Base-by-base conservation (phyloP, 2,113 vertebrate genomes). In the Clupea harengus region DNA sequence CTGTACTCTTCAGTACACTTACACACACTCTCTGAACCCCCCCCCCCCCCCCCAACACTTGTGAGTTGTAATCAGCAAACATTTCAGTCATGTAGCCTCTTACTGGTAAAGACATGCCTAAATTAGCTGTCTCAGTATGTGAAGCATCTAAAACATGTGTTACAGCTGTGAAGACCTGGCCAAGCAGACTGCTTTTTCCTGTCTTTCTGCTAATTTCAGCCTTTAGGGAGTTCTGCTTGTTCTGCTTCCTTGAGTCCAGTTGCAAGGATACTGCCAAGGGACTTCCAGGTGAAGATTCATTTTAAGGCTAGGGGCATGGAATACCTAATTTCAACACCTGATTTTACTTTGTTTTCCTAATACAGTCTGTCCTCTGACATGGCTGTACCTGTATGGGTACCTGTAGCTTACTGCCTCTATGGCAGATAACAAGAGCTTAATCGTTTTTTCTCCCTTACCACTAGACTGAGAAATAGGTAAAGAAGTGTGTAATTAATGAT, bases 111-210 rank as follows among this genome's bases (percentile, higher is more conserved):
- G 17, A 57, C 20, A 20, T 57, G 52, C 17, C 4, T 57, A 18
- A 17, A 1, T 57, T 18, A 20, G 52, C 52, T 20, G 18, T 57
- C 39, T 39, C 39, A 39, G 39, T 39, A 39, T 39, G 39, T 57
- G 17, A 1, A 20, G 17, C 52, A 18, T 20, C 17, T 57, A 20
- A 57, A 57, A 57, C 17, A 57, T 20, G 20, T 52, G 3, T 52
- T 52, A 11, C 50, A 20, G 17, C 17, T 57, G 52, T 20, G 20
- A 0, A 83, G 84, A 86, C 85, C 81, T 82, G 64, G 78, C 82
- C 90, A 11, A 25, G 64, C 5, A n/a, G n/a, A 28, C 64, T 67
- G 2, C n/a, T 72, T 72, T 39, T 4, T 78, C 47, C 47, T 45
- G 44, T 17, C 39, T 15, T 52, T 85, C 57, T 25, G 18, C 25